Percentiles rank a stretch among this genome's conserved stretches.
phyloP scores from a whole-genome alignment of 2,113 vertebrate species.

The Anthoscopus minutus region DNA sequence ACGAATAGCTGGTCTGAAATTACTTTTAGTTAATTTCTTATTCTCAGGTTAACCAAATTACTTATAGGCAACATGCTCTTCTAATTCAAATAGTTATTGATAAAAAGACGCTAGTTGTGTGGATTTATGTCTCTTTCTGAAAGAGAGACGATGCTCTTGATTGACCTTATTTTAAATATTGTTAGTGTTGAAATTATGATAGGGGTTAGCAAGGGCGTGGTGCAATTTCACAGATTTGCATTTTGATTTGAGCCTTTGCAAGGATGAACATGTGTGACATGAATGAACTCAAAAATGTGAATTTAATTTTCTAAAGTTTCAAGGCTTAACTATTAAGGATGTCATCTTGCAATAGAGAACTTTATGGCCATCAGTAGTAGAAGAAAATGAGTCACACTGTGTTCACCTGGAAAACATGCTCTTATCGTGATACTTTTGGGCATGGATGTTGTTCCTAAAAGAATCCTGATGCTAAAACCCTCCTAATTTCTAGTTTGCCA shows the following conservation, averaged over 20 bases:
- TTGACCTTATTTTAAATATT: background rate
- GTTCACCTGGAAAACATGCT: background rate
- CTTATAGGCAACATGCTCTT: background rate
- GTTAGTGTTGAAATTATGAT: background rate
- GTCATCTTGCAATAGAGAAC: background rate
- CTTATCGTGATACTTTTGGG: background rate
- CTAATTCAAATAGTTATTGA: background rate
- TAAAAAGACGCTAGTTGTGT: background rate
- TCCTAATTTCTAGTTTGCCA: background rate
- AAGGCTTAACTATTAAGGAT: background rate
- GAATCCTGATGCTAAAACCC: background rate
- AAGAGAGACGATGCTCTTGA: background rate
- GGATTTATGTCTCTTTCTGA: background rate
- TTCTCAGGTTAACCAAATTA: background rate
- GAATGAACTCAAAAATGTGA: background rate
- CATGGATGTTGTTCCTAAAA: background rate
- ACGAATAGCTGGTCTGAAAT: background rate
- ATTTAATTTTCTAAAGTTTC: background rate
- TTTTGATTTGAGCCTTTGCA: background rate
- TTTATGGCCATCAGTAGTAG: background rate
- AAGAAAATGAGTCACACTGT: background rate
- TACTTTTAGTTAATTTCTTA: slow-evolving; percentile 9
- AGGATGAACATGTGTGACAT: background rate
- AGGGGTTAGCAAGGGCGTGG: background rate
- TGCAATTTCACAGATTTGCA: background rate